A percentile compares a stretch with the other conserved stretches of the same genome.
Evolutionary conservation across 1,140 invertebrate genomes (phyloP).

Genomic region (Dreissena rostriformis): DNA sequence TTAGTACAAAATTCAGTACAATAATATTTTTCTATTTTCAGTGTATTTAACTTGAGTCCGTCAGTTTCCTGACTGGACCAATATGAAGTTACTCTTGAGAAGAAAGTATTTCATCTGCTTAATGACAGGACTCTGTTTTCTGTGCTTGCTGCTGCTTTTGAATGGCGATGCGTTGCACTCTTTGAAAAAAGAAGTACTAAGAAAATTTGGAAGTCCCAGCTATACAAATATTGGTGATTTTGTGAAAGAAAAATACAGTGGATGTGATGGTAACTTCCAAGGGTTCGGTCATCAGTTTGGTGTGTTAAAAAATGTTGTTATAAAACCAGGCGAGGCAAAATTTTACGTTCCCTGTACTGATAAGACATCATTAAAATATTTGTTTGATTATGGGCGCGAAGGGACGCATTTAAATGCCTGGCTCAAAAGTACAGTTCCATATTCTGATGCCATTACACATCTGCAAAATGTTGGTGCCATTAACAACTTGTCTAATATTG

Average conservation of each 20-base stretch:
- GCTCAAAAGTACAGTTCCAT: conserved; percentile 2
- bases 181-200: no score
- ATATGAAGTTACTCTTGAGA: no score
- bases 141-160: no score
- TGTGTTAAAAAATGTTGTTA: conserved; percentile 29
- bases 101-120: no score
- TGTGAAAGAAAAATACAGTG: background rate
- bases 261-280: conserved; percentile 32
- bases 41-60: no score
- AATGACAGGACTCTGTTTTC: no score
- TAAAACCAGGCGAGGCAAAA: background rate
- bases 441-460: background rate
- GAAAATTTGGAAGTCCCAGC: no score
- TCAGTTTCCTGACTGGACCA: no score
- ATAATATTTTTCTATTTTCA: no score
- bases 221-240: no score
- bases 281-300: conserved; percentile 43
- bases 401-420: conserved; percentile 45
- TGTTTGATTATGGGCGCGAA: conserved; percentile 42
- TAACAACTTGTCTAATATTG: conserved; percentile 15
- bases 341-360: conserved; percentile 41
- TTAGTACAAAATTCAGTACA: no score
- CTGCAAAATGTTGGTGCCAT: background rate
- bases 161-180: no score
- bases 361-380: conserved; percentile 3